These are phyloP conservation scores for Hyposoter dolosus DNA, from an alignment of 2,888 invertebrate species.

Conservation along the genomic window DNA sequence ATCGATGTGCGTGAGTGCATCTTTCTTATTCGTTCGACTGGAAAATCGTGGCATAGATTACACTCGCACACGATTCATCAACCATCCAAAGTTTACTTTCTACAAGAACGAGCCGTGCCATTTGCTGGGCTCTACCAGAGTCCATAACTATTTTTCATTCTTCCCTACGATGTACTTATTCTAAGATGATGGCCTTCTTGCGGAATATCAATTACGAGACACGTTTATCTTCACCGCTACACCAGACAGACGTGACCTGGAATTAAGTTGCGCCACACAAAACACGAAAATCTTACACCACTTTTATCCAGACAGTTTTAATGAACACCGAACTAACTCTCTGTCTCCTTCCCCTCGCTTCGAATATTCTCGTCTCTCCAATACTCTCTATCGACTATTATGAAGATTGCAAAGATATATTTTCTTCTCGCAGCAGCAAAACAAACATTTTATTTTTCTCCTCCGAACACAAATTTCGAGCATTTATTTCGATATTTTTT, in stretches of 20 bases:
- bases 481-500: background rate
- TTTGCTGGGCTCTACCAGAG: background rate
- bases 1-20: slow-evolving; percentile 7
- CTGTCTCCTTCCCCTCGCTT: background rate
- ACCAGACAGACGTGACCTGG: slow-evolving; percentile 45
- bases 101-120: background rate
- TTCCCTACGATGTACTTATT: background rate
- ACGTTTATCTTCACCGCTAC: slow-evolving; percentile 8
- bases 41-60: slow-evolving; percentile 15
- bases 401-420: background rate
- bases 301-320: slow-evolving; percentile 12
- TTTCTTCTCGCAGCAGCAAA: background rate
- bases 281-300: slow-evolving; percentile 23
- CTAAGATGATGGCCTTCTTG: slow-evolving; percentile 25
- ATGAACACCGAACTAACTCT: slow-evolving; percentile 5
- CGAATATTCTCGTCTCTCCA: background rate
- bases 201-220: slow-evolving; percentile 63
- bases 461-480: background rate
- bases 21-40: slow-evolving; percentile 10
- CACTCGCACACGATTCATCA: slow-evolving; percentile 16
- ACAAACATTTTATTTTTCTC: background rate
- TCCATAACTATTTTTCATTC: slow-evolving; percentile 8
- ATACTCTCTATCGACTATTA: background rate
- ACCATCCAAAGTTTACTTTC: background rate
- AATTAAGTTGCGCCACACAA: slow-evolving; percentile 55